Evolutionary conservation across 2,113 vertebrate genomes (phyloP).

Genomic region (Bagarius yarrelli): DNA sequence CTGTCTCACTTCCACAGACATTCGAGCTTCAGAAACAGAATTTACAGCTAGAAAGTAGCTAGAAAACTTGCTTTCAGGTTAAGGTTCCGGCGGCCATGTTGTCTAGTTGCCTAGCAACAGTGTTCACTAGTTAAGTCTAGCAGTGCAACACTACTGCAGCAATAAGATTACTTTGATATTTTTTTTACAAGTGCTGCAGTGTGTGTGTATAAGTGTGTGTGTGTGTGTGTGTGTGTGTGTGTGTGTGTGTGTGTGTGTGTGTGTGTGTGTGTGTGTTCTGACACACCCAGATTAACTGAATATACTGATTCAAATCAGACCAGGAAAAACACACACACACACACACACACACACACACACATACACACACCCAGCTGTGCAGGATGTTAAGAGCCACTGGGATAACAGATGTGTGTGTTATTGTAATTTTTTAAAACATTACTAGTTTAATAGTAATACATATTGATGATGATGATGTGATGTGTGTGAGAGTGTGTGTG

Average conservation of each 20-base stretch:
- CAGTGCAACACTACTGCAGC: neutral
- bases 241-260: too few species aligned
- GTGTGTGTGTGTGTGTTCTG: neutral
- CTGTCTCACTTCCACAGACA: neutral
- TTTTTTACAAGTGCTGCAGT: neutral
- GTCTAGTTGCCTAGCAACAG: conserved; percentile 14
- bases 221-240: conserved; percentile 9
- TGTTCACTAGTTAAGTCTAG: neutral
- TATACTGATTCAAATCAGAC: neutral
- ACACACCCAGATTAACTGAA: neutral
- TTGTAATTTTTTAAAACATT: neutral
- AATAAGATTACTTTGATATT: neutral
- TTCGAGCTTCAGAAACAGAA: neutral
- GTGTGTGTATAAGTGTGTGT: conserved; percentile 3
- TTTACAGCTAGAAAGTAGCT: neutral
- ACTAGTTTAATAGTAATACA: neutral
- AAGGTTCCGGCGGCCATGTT: neutral
- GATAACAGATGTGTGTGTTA: conserved; percentile 9
- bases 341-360: too few species aligned
- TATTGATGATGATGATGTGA: neutral
- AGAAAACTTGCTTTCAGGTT: neutral
- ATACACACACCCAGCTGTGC: conserved; percentile 1
- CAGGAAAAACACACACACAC: neutral
- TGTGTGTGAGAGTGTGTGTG: conserved; percentile 1
- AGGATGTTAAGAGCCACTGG: neutral